These are phyloP conservation scores for Tridacna gigas DNA, from an alignment of 2,888 invertebrate genomes.

Conservation along the genomic window DNA sequence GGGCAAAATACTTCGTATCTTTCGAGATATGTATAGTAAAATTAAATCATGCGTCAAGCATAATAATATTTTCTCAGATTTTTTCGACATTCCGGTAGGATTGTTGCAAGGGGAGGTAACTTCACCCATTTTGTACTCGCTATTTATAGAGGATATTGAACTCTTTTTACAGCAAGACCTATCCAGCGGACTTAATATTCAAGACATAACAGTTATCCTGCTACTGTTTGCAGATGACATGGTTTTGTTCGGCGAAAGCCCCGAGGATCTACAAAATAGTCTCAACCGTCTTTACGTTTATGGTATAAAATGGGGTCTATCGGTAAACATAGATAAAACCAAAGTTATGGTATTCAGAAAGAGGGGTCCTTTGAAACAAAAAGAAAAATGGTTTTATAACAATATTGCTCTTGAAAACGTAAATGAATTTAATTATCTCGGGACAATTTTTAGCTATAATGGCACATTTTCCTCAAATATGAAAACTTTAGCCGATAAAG, in stretches of 20 bases:
- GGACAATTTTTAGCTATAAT: conserved; percentile 38
- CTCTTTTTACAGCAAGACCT: conserved; percentile 27
- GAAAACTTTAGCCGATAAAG: conserved; percentile 31
- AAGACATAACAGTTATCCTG: conserved; percentile 28
- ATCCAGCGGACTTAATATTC: conserved; percentile 8
- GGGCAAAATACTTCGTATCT: conserved; percentile 28
- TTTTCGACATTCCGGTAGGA: conserved; percentile 35
- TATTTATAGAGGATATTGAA: conserved; percentile 47
- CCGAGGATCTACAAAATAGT: conserved; percentile 22
- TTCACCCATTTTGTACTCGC: conserved; percentile 35
- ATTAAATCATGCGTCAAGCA: conserved; percentile 40
- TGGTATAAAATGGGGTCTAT: conserved; percentile 29
- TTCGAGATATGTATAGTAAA: conserved; percentile 30
- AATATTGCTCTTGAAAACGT: conserved; percentile 21
- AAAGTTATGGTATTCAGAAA: conserved; percentile 43
- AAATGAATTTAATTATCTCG: conserved; percentile 39
- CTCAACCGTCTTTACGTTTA: conserved; percentile 25
- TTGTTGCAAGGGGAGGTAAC: conserved; percentile 32
- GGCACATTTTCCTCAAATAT: conserved; percentile 29
- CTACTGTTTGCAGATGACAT: conserved; percentile 50
- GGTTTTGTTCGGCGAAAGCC: conserved; percentile 29
- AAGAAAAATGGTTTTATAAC: conserved; percentile 34
- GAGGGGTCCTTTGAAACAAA: conserved; percentile 13
- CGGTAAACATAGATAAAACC: conserved; percentile 34
- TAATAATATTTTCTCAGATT: conserved; percentile 22